Conservation (phyloP, 37 sponge, comb jelly and placozoan species). For the Spongilla lacustris region DNA sequence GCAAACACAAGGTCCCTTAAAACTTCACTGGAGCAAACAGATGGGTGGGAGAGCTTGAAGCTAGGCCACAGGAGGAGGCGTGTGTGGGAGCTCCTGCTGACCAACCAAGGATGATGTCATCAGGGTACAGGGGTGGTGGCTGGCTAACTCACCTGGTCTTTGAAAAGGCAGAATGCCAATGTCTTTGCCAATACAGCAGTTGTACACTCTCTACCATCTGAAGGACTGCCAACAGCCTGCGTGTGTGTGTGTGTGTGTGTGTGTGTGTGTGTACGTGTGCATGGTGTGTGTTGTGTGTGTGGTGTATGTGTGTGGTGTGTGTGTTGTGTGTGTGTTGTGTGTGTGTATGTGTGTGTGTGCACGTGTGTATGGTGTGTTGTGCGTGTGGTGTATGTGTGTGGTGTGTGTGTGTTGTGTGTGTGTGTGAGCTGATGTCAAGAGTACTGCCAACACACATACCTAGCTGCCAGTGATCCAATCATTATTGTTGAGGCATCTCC, state of each 20-base stretch:
- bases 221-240: slow-evolving; percentile 42
- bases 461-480: slow-evolving; percentile 21
- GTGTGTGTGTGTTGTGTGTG: too few relatives aligned
- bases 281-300: too few relatives aligned
- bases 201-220: slow-evolving; percentile 11
- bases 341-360: background rate
- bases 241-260: background rate
- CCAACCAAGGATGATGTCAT: background rate
- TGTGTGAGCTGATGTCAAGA: background rate
- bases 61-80: slow-evolving; percentile 65
- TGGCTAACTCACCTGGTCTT: slow-evolving; percentile 17
- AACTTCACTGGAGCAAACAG: slow-evolving; percentile 42
- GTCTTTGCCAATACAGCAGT: slow-evolving; percentile 38
- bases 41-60: slow-evolving; percentile 23
- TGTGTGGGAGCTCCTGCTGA: slow-evolving; percentile 4
- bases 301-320: too few relatives aligned
- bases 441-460: slow-evolving; percentile 18
- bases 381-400: too few relatives aligned
- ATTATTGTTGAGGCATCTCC: slow-evolving; percentile 37
- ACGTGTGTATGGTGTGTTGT: background rate
- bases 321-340: background rate
- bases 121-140: background rate
- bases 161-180: slow-evolving; percentile 39
- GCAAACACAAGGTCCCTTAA: slow-evolving; percentile 65
- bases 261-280: background rate